Evolutionary conservation across 2,113 vertebrate genomes (phyloP), one percentile per base, ranked within the genome.

Genomic region (Cromileptes altivelis): DNA sequence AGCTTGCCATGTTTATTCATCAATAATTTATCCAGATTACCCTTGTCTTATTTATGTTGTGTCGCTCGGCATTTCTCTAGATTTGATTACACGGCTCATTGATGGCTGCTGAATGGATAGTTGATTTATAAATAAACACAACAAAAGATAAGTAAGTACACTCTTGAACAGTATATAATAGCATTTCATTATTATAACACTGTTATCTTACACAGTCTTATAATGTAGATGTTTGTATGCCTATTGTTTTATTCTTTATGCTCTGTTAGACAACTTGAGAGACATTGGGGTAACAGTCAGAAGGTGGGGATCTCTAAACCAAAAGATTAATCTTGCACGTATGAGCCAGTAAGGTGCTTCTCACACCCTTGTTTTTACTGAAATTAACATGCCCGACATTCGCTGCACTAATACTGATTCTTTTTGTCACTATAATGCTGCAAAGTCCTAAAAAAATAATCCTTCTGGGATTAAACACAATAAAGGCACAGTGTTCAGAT

Each of bases 1-100:
- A 90, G 79, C 60, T 60, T 87, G 67, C 78, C 73, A 70, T 89
- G 86, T 85, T 82, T 87, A 86, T 80, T 88, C 86, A 90, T 93
- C 78, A 89, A 89, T 91, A 85, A 89, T 92, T 87, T 80, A 88
- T 18, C 77, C 84, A 84, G 79, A 90, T 74, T 86, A 80, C 47
- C 65, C 61, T 14, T 76, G 69, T 91, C 67, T 89, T 85, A 84
- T 91, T 91, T 82, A 85, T 84, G 75, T 77, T 81, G 71, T 69
- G 70, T 82, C 70, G 6, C 64, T 80, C 49, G 79, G 75, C 60
- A 75, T 86, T 87, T 80, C 62, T 86, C 55, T n/a, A 57, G 78
- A 82, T 80, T 85, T 79, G 63, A 89, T 86, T 78, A 74, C 47
- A 82, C 56, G 75, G 79, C 42, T 88, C 72, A 89, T 80, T 47